Evolutionary conservation across 2,797 vertebrate genomes (phyloP), one percentile per base, ranked within the genome.

Genomic region (Calcarius lapponicus): DNA sequence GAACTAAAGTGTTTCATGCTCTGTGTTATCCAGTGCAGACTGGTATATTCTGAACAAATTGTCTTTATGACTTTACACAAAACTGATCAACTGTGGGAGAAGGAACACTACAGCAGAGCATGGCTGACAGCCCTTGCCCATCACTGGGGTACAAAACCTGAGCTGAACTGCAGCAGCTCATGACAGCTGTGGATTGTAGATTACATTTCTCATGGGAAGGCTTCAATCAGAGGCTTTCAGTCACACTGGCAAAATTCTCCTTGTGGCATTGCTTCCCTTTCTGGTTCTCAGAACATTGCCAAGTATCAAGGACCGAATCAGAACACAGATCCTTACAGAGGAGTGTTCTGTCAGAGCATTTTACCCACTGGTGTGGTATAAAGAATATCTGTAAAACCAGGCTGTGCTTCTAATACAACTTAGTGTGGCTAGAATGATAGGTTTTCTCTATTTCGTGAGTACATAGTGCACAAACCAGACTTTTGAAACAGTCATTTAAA

Each of bases 121-220:
- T 0, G 17, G 20, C 29, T 31, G 53, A 62, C 2, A 60, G 32
- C 11, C 38, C 16, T 32, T 60, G 13, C 43, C 47, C 48, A 6
- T 31, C 17, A 18, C 28, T 13, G 38, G 42, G 21, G 36, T 11
- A 82, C 29, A 62, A 61, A 76, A 34, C 25, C 36, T 6, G 21
- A 50, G 24, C 25, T 43, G 50, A 86, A 32, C 29, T 51, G 19
- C 51, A 50, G 56, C 60, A 72, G 64, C 15, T 62, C 14, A 0
- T 2, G 16, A 15, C 24, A 88, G 65, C 28, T 2, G 0, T 2
- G 9, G 31, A 17, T 47, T 54, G 0, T 2, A 9, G 31, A 20
- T 48, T 54, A 17, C 0, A 1, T 22, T 64, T 69, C 42, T 36
- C 28, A 13, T 0, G 17, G 0, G 15, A 91, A 60, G 28, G 4